Base-by-base conservation (phyloP, 2,888 invertebrate genomes). In the Leptinotarsa rubiginosa region DNA sequence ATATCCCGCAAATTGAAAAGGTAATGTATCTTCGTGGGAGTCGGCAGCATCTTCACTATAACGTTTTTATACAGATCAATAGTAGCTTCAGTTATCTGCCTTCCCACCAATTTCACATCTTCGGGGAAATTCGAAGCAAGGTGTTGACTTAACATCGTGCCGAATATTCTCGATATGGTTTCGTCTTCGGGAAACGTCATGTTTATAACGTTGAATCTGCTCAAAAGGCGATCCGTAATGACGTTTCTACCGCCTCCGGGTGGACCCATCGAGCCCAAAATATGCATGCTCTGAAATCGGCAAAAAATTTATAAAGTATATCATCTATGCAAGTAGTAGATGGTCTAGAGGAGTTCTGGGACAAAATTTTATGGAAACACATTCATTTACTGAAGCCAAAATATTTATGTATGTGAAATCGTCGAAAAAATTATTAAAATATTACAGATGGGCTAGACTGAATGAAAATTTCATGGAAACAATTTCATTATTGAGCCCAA, bases 21-120 rank as follows among this genome's bases (percentile, higher is more conserved):
- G 83, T 97, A 97, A 87, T 97, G 97, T 86, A 95, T 95, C 87
- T 96, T 97, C 75, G 93, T 91, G 0, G 97, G 97, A 0, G 96
- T 97, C 0, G 97, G 97, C 59, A 97, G 87, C 89, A 97, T 92
- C 84, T 93, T 94, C 0, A 86, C 88, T 1, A 91, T 91, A 0
- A 96, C 93, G 78, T 91, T 90, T 83, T 93, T 92, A 87, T 95
- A 97, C 80, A 96, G 89, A 78, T 93, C 92, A 82, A 97, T 92
- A 0, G 95, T 94, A 0, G 95, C 93, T 71, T 90, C 84, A 0
- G 96, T 92, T 18, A 96, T 90, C 50, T 91, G 89, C 83, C 86
- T 85, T 90, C 94, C 92, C 54, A 92, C 90, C 81, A 91, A 89
- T 85, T 94, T 95, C 31, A 96, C 93, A 84, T 96, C 95, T 84